phyloP scores from a whole-genome alignment of 2,888 invertebrate genomes.

The Meliscaeva auricollis region DNA sequence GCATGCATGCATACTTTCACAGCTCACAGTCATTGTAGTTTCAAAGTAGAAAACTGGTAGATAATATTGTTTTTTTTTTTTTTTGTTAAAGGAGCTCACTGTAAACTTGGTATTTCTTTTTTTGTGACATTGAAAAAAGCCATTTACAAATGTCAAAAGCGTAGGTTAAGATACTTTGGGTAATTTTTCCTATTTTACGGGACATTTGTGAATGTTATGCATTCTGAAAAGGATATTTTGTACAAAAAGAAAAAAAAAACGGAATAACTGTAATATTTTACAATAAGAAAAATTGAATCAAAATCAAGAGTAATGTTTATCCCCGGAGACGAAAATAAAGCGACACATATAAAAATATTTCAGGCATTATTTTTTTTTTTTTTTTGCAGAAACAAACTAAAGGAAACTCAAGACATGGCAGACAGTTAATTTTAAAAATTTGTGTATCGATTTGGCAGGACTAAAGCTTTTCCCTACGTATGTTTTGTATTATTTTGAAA shows the following conservation, averaged over 20 bases:
- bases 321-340: constrained; percentile 43
- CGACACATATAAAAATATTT: too few relatives aligned
- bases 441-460: constrained; percentile 67
- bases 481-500: constrained; percentile 37
- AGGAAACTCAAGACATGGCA: constrained; percentile 47
- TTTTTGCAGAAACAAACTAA: constrained; percentile 42
- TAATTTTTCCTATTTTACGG: constrained; percentile 68
- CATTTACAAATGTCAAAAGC: constrained; percentile 42
- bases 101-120: constrained; percentile 30
- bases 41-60: constrained; percentile 46
- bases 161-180: constrained; percentile 70
- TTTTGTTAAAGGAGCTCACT: constrained; percentile 20
- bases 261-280: constrained; percentile 48
- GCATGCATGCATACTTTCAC: constrained; percentile 68
- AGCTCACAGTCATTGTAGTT: constrained; percentile 70
- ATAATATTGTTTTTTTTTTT: constrained; percentile 28
- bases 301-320: constrained; percentile 25
- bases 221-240: constrained; percentile 74
- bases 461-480: constrained; percentile 65
- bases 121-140: constrained; percentile 52
- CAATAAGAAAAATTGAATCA: constrained; percentile 14
- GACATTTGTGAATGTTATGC: constrained; percentile 72
- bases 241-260: too few relatives aligned
- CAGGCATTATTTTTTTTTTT: constrained; percentile 43
- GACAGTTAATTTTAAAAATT: constrained; percentile 33